phyloP scores from a whole-genome alignment of 2,888 invertebrate species.

The Capitulum mitella region DNA sequence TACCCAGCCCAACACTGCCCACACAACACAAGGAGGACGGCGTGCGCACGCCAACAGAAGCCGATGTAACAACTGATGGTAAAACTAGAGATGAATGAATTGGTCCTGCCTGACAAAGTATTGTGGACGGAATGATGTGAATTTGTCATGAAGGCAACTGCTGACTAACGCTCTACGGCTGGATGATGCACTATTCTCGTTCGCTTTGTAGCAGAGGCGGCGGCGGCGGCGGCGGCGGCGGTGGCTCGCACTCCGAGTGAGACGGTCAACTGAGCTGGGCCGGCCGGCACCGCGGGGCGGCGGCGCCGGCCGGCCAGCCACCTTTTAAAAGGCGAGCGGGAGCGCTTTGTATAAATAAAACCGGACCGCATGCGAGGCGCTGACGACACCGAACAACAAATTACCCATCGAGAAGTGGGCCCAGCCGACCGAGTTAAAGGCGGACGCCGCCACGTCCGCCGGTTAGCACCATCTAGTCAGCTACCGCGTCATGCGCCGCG shows the following conservation, averaged over 20 bases:
- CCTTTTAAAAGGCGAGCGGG: neutral
- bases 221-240: too few species aligned
- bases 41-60: neutral
- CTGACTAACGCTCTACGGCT: neutral
- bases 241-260: neutral
- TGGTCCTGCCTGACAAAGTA: conserved; percentile 22
- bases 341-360: conserved; percentile 15
- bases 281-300: neutral
- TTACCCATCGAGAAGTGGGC: neutral
- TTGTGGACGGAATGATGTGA: conserved; percentile 16
- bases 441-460: neutral
- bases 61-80: conserved; percentile 16
- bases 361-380: neutral
- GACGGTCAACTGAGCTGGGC: neutral
- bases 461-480: neutral
- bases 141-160: neutral
- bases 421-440: neutral
- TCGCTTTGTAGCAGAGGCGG: conserved; percentile 8
- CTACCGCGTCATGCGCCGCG: neutral
- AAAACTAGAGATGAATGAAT: conserved; percentile 25
- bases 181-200: neutral
- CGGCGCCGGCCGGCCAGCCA: too few species aligned
- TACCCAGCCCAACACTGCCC: neutral
- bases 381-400: conserved; percentile 5
- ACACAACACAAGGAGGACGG: neutral